Evolutionary conservation across 2,888 invertebrate genomes (phyloP).

Genomic region (Cyclophora albipunctata): DNA sequence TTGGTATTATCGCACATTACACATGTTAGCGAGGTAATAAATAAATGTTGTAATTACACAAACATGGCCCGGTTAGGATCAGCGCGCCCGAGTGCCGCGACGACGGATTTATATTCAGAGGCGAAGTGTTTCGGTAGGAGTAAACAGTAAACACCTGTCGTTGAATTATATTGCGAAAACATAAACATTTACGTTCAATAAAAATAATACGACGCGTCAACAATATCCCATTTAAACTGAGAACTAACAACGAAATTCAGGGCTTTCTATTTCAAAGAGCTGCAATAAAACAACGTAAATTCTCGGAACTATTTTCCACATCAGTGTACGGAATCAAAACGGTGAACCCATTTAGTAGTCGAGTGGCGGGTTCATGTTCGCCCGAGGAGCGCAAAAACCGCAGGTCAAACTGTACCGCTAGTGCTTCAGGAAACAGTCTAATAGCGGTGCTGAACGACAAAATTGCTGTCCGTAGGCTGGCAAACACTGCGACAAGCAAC

Average conservation of each 20-base stretch:
- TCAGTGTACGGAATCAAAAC: conserved; percentile 11
- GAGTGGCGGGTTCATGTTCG: conserved; percentile 28
- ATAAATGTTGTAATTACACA: conserved; percentile 43
- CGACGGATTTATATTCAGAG: conserved; percentile 50
- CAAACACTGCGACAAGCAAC: conserved; percentile 37
- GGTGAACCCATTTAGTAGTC: not conserved
- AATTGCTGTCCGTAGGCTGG: conserved; percentile 29
- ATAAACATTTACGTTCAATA: conserved; percentile 17
- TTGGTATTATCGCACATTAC: conserved; percentile 27
- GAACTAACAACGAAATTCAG: too few species aligned
- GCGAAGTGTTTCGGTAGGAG: conserved; percentile 27
- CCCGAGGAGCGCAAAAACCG: conserved; percentile 38
- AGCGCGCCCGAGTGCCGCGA: conserved; percentile 30
- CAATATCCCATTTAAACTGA: too few species aligned
- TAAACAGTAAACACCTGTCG: conserved; percentile 48
- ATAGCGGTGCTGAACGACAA: conserved; percentile 31
- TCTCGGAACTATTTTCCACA: too few species aligned
- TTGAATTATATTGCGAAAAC: conserved; percentile 43
- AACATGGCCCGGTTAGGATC: conserved; percentile 45
- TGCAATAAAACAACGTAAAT: too few species aligned
- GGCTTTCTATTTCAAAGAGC: too few species aligned
- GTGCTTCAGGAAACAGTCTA: conserved; percentile 30
- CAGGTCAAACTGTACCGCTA: conserved; percentile 27
- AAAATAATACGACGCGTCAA: too few species aligned
- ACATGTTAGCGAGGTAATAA: conserved; percentile 39